Conservation (phyloP, 2,797 vertebrate genomes). For the Tangara arthus region DNA sequence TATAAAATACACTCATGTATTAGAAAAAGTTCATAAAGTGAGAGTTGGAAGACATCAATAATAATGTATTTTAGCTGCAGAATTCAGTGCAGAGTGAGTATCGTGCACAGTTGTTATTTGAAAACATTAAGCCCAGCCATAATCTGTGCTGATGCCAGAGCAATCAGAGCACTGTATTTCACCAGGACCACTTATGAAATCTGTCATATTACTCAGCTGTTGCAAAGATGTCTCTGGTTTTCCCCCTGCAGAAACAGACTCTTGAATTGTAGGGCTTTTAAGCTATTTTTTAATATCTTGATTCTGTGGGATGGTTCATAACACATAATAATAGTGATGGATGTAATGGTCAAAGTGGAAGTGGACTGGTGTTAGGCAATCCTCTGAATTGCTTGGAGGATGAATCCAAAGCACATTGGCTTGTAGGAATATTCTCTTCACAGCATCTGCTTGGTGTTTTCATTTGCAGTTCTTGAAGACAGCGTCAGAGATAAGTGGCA, state of each 20-base stretch:
- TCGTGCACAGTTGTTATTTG: not conserved
- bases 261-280: not conserved
- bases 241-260: not conserved
- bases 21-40: not conserved
- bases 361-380: not conserved
- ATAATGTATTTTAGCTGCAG: not conserved
- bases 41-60: not conserved
- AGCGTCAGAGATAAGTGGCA: not conserved
- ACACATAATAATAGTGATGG: not conserved
- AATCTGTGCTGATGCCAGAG: not conserved
- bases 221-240: not conserved
- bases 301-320: not conserved
- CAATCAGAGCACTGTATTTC: not conserved
- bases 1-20: not conserved
- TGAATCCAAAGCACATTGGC: not conserved
- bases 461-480: not conserved
- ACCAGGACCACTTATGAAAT: not conserved
- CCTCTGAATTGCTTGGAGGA: not conserved
- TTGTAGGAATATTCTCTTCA: not conserved
- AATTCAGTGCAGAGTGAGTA: not conserved
- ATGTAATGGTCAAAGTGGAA: not conserved
- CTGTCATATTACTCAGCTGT: not conserved
- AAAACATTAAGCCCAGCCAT: not conserved
- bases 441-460: not conserved
- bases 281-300: not conserved